phyloP scores from a whole-genome alignment of 2,888 invertebrate species.

The Dynastes tityus region DNA sequence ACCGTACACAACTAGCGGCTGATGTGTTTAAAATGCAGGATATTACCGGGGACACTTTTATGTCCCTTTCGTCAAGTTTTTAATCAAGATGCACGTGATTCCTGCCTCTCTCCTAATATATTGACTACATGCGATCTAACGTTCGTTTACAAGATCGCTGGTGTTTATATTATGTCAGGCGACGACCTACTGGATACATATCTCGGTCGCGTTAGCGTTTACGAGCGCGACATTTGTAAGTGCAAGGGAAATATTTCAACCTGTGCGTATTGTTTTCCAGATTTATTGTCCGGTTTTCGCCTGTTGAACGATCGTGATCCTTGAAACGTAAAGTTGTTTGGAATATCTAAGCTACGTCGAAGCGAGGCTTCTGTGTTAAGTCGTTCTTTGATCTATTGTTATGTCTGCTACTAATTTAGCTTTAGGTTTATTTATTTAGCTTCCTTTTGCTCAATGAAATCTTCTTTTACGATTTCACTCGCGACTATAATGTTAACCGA shows the following conservation, averaged over 20 bases:
- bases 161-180: slow-evolving; percentile 51
- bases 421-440: slow-evolving; percentile 3
- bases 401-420: background rate
- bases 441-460: background rate
- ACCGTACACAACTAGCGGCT: background rate
- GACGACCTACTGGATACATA: slow-evolving; percentile 35
- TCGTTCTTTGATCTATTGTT: slow-evolving; percentile 1
- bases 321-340: background rate
- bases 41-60: slow-evolving; percentile 53
- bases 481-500: no score
- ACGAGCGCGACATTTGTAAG: slow-evolving; percentile 12
- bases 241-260: slow-evolving; percentile 36
- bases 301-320: slow-evolving; percentile 16
- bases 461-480: no score
- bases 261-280: slow-evolving; percentile 35
- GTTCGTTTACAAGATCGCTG: slow-evolving; percentile 48
- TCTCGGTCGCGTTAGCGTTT: slow-evolving; percentile 30
- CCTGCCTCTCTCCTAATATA: slow-evolving; percentile 49
- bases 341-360: background rate
- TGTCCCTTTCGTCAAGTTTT: slow-evolving; percentile 55
- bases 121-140: slow-evolving; percentile 53
- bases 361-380: background rate
- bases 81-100: slow-evolving; percentile 59
- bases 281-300: slow-evolving; percentile 30
- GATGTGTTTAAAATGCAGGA: slow-evolving; percentile 29